Evolutionary conservation across 2,888 invertebrate genomes (phyloP), one percentile per base, ranked within the genome.

Genomic region (Cosmorhoe ocellata): DNA sequence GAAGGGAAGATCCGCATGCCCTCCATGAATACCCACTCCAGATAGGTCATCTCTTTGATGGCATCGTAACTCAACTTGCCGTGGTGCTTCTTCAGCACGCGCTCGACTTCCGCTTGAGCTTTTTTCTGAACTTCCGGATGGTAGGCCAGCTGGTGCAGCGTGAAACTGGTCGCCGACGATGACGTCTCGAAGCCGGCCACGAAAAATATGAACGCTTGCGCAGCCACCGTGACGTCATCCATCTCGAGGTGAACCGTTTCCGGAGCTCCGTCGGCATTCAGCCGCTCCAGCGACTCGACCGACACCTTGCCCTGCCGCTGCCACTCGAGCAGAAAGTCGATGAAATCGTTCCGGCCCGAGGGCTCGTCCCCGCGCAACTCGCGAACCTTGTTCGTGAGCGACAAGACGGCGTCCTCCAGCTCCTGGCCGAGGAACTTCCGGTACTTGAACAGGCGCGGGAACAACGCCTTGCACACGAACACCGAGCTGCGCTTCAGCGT

Each of bases 181-280:
- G 90, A 90, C 0, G 90, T 89, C 54, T 90, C 90, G 38, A 89
- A 91, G 0, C 90, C 91, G 0, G 90, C 91, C 1, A 80, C 80
- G 32, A 84, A 83, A 57, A 85, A 86, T 8, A 85, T 71, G 34
- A 86, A 84, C 1, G 71, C 74, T 45, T 81, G 81, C 8, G 81
- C 80, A 0, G 76, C 78, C 32, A 79, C 63, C 38, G 78, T 43
- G 1, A 64, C 43, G 24, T 77, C 74, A 22, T 74, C 69, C 55
- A 79, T 54, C 44, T 79, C 80, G n/a, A 79, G 31, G 3, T 66
- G 58, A 0, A 68, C 66, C 1, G 12, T 10, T 12, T 67, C 66
- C 1, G 74, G 58, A 0, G 60, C 68, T 1, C 80, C 80, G 24
- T 80, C 76, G 3, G 60, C 42, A 9, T 69, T 73, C 0, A 31